phyloP scores from a whole-genome alignment of 2,888 invertebrate genomes.

The Torymus auratus region DNA sequence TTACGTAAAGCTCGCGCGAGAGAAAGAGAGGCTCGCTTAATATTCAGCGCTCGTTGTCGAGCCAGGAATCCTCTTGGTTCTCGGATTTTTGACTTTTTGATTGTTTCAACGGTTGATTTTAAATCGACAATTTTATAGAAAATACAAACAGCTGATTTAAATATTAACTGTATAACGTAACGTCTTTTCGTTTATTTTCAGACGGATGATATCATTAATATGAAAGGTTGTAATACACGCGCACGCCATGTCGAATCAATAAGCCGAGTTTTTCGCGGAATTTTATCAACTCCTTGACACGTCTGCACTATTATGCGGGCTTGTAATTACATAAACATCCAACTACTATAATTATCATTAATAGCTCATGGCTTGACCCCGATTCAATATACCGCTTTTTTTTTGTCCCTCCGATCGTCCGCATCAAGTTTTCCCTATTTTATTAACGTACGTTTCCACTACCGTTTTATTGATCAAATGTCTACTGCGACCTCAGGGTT shows the following conservation, averaged over 20 bases:
- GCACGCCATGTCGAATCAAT: too few relatives aligned
- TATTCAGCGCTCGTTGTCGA: constrained; percentile 33
- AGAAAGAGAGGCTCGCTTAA: background rate
- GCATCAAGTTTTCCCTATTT: constrained; percentile 2
- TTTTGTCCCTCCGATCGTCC: background rate
- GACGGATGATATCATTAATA: too few relatives aligned
- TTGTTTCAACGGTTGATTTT: too few relatives aligned
- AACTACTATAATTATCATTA: constrained; percentile 37
- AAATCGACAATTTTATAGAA: too few relatives aligned
- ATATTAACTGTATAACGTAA: too few relatives aligned
- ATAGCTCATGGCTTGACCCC: constrained; percentile 39
- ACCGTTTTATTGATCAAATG: constrained; percentile 28
- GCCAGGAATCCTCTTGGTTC: background rate
- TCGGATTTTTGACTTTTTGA: background rate
- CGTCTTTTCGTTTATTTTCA: too few relatives aligned
- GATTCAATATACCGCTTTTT: constrained; percentile 21
- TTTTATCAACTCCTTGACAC: constrained; percentile 48
- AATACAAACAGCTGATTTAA: too few relatives aligned
- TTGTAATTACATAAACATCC: constrained; percentile 41
- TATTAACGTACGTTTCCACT: constrained; percentile 4
- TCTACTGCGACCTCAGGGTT: constrained; percentile 2
- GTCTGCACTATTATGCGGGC: constrained; percentile 24
- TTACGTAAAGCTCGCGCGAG: constrained; percentile 36
- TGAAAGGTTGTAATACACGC: too few relatives aligned
- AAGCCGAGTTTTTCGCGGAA: background rate